A percentile compares a stretch with the other conserved stretches of the same genome.
Evolutionary conservation across 1,140 invertebrate genomes (phyloP).

Genomic region (Archivesica marissinica): DNA sequence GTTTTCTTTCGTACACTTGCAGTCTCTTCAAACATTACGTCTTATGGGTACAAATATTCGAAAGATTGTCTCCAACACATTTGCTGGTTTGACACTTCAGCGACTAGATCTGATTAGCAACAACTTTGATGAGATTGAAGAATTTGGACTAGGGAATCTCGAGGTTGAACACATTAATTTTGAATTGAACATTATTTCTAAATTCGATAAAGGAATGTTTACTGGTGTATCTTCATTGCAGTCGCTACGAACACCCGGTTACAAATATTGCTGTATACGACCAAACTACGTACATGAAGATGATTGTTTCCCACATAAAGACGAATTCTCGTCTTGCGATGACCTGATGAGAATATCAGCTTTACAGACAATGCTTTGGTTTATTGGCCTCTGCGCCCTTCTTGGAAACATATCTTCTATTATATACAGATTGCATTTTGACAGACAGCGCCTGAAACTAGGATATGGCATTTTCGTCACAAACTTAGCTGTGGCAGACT

Average conservation of each 20-base stretch:
- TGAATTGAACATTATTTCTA: neutral
- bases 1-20: neutral
- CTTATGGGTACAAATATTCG: slow-evolving; percentile 18
- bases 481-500: slow-evolving; percentile 76
- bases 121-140: neutral
- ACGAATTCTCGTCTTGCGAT: slow-evolving; percentile 70
- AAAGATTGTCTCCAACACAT: slow-evolving; percentile 14
- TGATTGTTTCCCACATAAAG: slow-evolving; percentile 63
- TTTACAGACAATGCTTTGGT: slow-evolving; percentile 66
- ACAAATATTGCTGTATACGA: slow-evolving; percentile 40
- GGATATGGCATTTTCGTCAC: slow-evolving; percentile 72
- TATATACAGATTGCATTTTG: no score
- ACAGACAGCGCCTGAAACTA: slow-evolving; percentile 55
- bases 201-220: slow-evolving; percentile 25
- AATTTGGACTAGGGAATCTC: neutral
- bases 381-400: slow-evolving; percentile 65
- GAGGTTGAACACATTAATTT: neutral
- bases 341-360: neutral
- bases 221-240: neutral
- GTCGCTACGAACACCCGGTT: neutral
- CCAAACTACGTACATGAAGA: slow-evolving; percentile 38
- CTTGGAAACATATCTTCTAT: no score
- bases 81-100: slow-evolving; percentile 41
- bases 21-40: slow-evolving; percentile 7
- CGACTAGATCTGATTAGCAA: slow-evolving; percentile 6